These are phyloP conservation scores for Blennius ocellaris DNA, from an alignment of 2,113 vertebrate genomes.

Conservation along the genomic window DNA sequence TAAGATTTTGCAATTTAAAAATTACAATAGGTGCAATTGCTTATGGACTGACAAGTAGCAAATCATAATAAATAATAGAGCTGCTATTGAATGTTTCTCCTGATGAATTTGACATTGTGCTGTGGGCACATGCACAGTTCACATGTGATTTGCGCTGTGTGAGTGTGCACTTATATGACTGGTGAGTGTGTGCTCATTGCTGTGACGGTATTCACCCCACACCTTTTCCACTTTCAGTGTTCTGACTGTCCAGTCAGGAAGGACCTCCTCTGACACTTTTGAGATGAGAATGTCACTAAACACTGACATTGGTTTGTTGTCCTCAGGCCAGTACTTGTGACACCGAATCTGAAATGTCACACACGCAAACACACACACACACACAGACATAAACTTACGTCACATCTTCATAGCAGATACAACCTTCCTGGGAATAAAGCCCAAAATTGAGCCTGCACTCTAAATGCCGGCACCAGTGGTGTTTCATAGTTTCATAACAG, in stretches of 20 bases:
- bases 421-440: slow-evolving; percentile 16
- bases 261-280: slow-evolving; percentile 92
- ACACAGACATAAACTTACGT: slow-evolving; percentile 21
- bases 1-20: too few species aligned
- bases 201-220: slow-evolving; percentile 22
- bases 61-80: not conserved
- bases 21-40: not conserved
- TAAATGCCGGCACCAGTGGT: slow-evolving; percentile 15
- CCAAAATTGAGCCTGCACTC: not conserved
- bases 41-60: not conserved
- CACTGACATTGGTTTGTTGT: slow-evolving; percentile 97
- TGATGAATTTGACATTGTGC: not conserved
- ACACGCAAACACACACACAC: slow-evolving; percentile 23
- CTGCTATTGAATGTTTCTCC: not conserved
- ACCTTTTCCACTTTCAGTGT: slow-evolving; percentile 97
- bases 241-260: slow-evolving; percentile 94
- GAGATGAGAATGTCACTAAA: slow-evolving; percentile 98
- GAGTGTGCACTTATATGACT: not conserved
- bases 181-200: not conserved
- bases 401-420: slow-evolving; percentile 18
- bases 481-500: slow-evolving; percentile 33
- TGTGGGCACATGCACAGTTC: not conserved
- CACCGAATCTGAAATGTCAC: slow-evolving; percentile 90
- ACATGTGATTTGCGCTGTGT: not conserved
- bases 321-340: slow-evolving; percentile 99